These are phyloP conservation scores for Andrena camellia DNA, from an alignment of 2,888 invertebrate species.

Conservation along the genomic window DNA sequence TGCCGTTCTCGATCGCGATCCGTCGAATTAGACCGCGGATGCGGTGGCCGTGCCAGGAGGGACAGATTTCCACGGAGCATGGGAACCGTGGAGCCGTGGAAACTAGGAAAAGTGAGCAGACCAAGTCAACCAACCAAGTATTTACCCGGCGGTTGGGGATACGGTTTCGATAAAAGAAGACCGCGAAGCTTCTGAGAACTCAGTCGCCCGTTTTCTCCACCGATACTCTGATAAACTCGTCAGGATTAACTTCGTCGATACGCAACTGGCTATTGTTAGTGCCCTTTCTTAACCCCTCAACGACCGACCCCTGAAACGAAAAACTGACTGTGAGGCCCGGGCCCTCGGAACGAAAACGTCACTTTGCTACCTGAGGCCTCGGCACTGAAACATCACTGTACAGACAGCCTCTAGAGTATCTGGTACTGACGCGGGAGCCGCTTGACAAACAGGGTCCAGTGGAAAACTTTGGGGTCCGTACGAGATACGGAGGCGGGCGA, in stretches of 20 bases:
- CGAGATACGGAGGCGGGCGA: too few species aligned
- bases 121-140: not conserved
- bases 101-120: not conserved
- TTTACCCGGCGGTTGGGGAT: constrained; percentile 10
- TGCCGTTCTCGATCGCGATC: constrained; percentile 12
- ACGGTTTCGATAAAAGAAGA: constrained; percentile 40
- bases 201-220: not conserved
- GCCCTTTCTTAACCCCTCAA: too few species aligned
- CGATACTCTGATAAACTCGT: not conserved
- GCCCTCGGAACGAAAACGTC: too few species aligned
- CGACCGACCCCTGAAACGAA: too few species aligned
- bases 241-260: not conserved
- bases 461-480: too few species aligned
- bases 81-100: not conserved
- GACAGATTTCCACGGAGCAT: not conserved
- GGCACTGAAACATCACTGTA: too few species aligned
- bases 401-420: too few species aligned
- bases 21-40: constrained; percentile 1
- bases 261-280: too few species aligned
- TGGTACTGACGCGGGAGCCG: too few species aligned
- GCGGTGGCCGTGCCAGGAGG: not conserved
- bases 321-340: too few species aligned
- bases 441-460: too few species aligned
- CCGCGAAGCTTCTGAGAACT: not conserved
- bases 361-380: too few species aligned